phyloP scores from a whole-genome alignment of 2,797 vertebrate genomes.

The Pogonophryne albipinna region DNA sequence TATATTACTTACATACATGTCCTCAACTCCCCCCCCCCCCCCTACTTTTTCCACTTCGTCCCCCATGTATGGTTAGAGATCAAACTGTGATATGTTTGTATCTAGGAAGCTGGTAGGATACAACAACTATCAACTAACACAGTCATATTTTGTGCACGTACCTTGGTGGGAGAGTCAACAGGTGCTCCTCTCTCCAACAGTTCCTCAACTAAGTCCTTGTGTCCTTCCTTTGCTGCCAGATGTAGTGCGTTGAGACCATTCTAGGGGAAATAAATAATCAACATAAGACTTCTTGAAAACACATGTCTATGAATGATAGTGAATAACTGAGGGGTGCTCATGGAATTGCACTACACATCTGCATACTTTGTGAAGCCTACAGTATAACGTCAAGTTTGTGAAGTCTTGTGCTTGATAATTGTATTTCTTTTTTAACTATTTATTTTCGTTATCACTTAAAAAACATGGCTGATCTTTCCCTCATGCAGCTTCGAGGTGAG shows the following conservation, averaged over 20 bases:
- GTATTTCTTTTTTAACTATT: neutral
- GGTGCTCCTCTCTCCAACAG: constrained; percentile 93
- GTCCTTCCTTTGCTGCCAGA: constrained; percentile 97
- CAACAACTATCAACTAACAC: neutral
- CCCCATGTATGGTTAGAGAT: neutral
- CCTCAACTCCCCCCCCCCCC: constrained; percentile 1
- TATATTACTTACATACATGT: constrained; percentile 5
- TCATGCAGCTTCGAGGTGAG: neutral
- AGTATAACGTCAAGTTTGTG: neutral
- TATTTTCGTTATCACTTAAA: neutral
- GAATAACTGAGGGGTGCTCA: neutral
- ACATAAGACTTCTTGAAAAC: neutral
- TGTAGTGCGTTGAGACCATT: constrained; percentile 98
- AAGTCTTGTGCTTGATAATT: neutral
- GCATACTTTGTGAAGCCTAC: neutral
- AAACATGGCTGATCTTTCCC: neutral
- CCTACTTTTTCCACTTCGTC: neutral
- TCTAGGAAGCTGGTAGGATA: neutral
- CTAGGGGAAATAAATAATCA: constrained; percentile 75
- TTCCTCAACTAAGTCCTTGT: constrained; percentile 94
- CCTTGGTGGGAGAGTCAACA: constrained; percentile 97
- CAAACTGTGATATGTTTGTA: neutral
- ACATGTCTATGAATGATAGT: neutral
- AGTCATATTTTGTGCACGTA: constrained; percentile 55
- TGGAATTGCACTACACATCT: neutral